phyloP scores from a whole-genome alignment of 2,797 vertebrate genomes.

The Avahi laniger region DNA sequence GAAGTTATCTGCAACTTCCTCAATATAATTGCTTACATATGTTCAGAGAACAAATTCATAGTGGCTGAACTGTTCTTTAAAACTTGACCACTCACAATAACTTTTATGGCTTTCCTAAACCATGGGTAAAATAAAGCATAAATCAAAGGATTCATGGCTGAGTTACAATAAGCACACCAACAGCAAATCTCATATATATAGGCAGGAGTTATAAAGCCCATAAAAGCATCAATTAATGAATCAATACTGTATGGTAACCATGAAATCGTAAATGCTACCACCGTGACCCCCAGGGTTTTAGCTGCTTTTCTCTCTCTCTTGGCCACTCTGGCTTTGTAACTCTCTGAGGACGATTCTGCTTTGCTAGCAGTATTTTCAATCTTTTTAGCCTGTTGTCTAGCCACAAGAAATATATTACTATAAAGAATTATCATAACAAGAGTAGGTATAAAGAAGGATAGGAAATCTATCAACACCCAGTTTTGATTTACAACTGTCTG shows the following conservation, averaged over 20 bases:
- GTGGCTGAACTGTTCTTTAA: constrained; percentile 70
- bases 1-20: neutral
- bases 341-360: constrained; percentile 1
- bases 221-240: constrained; percentile 67
- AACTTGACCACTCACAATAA: constrained; percentile 43
- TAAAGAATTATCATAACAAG: constrained; percentile 64
- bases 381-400: constrained; percentile 73
- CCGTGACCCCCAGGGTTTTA: constrained; percentile 75
- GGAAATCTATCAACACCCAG: constrained; percentile 56
- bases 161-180: constrained; percentile 57
- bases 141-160: constrained; percentile 44
- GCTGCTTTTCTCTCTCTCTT: constrained; percentile 81
- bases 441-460: constrained; percentile 63
- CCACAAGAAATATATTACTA: constrained; percentile 67
- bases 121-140: constrained; percentile 65
- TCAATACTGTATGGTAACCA: constrained; percentile 76
- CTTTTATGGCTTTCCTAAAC: constrained; percentile 64
- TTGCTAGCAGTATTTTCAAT: constrained; percentile 67
- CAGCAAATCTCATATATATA: constrained; percentile 40
- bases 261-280: constrained; percentile 77
- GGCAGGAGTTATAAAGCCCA: constrained; percentile 51
- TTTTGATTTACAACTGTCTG: constrained; percentile 49
- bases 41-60: constrained; percentile 70
- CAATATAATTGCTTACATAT: neutral
- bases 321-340: constrained; percentile 38